phyloP scores from a whole-genome alignment of 2,888 invertebrate genomes.

The Drosophila antonietae region DNA sequence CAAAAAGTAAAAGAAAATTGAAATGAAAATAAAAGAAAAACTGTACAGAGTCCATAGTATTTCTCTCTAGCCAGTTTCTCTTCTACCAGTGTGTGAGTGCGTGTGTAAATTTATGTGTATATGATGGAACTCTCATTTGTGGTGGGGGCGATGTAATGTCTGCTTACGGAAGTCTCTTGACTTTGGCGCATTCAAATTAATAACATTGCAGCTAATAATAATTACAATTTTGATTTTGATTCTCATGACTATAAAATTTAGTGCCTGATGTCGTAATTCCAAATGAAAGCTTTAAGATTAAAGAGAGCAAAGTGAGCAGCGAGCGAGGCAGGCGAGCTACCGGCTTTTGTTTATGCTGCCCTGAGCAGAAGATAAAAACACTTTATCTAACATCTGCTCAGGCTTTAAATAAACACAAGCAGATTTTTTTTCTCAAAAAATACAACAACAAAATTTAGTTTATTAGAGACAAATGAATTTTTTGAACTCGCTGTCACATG shows the following conservation, averaged over 20 bases:
- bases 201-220: conserved; percentile 33
- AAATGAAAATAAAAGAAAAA: conserved; percentile 47
- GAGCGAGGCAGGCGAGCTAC: conserved; percentile 18
- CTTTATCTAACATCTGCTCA: conserved; percentile 45
- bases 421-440: not conserved
- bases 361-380: conserved; percentile 35
- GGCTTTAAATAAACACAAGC: conserved; percentile 53
- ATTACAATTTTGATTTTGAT: conserved; percentile 30
- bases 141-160: conserved; percentile 46
- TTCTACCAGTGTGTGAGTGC: not conserved
- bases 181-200: conserved; percentile 36
- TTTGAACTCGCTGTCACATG: conserved; percentile 7
- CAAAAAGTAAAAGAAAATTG: conserved; percentile 47
- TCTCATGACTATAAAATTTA: conserved; percentile 14
- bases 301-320: conserved; percentile 11
- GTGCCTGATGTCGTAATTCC: not conserved
- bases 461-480: conserved; percentile 2
- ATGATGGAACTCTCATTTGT: conserved; percentile 22
- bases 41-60: conserved; percentile 17
- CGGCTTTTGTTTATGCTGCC: conserved; percentile 57
- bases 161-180: conserved; percentile 60
- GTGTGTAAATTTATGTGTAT: conserved; percentile 18
- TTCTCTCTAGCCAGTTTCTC: no score
- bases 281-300: conserved; percentile 6
- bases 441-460: conserved; percentile 17